These are phyloP conservation scores for Natator depressus DNA, from an alignment of 2,113 vertebrate genomes.

Conservation along the genomic window DNA sequence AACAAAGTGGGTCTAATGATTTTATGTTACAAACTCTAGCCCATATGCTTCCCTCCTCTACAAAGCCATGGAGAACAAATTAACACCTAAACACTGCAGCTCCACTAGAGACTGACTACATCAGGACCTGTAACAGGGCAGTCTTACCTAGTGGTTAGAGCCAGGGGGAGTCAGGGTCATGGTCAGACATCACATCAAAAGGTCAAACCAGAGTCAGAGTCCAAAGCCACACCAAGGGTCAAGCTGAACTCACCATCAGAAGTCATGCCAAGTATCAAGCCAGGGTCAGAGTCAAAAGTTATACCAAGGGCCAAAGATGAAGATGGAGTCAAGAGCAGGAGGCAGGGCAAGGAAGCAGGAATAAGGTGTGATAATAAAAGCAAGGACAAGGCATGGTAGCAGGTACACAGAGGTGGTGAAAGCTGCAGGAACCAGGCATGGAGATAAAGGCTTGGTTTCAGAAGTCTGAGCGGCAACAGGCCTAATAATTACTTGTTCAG, in stretches of 20 bases:
- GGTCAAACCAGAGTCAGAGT: neutral
- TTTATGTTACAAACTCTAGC: constrained; percentile 23
- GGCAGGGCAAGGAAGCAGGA: neutral
- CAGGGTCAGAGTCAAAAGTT: no score
- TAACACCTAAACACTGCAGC: constrained; percentile 6
- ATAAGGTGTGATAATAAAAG: no score
- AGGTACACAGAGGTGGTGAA: neutral
- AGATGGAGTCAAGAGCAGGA: neutral
- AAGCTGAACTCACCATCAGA: neutral
- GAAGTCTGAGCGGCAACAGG: neutral
- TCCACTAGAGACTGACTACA: neutral
- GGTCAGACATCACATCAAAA: neutral
- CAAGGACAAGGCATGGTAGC: neutral
- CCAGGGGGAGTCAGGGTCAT: no score
- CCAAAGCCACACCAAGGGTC: neutral
- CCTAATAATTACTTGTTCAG: neutral
- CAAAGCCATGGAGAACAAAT: constrained; percentile 55
- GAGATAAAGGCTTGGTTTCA: no score
- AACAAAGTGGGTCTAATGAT: constrained; percentile 41
- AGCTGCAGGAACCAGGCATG: neutral
- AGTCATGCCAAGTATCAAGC: neutral
- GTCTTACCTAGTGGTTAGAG: neutral
- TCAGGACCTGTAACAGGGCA: neutral
- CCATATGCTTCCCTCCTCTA: constrained; percentile 50
- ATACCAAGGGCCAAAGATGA: neutral